Base-by-base conservation (phyloP, 1,140 invertebrate genomes). In the Chelonus insularis region DNA sequence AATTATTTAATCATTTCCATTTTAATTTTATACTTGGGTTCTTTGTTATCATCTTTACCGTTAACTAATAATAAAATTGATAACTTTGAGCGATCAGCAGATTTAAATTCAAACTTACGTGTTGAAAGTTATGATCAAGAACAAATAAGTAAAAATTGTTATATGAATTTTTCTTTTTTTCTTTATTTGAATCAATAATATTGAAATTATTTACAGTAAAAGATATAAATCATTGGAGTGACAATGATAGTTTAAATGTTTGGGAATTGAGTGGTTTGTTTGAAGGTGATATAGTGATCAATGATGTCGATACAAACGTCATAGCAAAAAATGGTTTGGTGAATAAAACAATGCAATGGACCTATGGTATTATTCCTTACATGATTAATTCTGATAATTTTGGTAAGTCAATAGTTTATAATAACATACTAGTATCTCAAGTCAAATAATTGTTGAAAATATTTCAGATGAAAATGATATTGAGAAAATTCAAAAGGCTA, bases 341-440 rank as follows among this genome's bases (percentile, higher is more conserved):
- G 12, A 84, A 89, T 65, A 82, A 81, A 12, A 81, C 82, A 2
- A 81, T 81, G 14, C 80, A 83, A 36, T 90, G 89, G 89, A 84
- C 84, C 0, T 80, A 84, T 48, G 88, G 86, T 34, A 81, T 86
- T 45, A 83, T 90, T 2, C 84, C 88, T 18, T 88, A 86, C 65
- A 83, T 83, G 37, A 88, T 90, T 16, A 80, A 86, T 41, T 80
- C 82, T 16, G 78, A 85, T 55, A 85, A 89, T 71, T 90, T 90
- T 65, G 79, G 88, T 89, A 80, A 84, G 83, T 76, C n/a, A n/a
- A n/a, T n/a, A n/a, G n/a, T n/a, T n/a, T n/a, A n/a, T n/a, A n/a
- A n/a, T n/a, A n/a, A n/a, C n/a, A n/a, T n/a, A n/a, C n/a, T n/a
- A n/a, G n/a, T n/a, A n/a, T n/a, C n/a, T 90, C 14, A 80, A 86